phyloP scores from a whole-genome alignment of 2,888 invertebrate species.

The Tipula helvola region DNA sequence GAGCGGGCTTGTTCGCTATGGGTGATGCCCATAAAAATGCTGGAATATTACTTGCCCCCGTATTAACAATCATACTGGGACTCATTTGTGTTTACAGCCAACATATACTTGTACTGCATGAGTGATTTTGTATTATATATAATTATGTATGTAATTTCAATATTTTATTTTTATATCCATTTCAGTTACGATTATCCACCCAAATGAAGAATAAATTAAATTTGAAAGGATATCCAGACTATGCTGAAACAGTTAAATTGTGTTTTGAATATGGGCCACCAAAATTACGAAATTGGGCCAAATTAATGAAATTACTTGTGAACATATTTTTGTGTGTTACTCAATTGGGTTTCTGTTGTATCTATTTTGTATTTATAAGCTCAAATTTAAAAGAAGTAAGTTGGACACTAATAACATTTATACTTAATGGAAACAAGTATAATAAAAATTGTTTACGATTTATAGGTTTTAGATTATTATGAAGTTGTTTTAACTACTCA shows the following conservation, averaged over 20 bases:
- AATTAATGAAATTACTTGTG: constrained; percentile 54
- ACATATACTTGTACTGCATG: constrained; percentile 61
- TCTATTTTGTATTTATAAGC: constrained; percentile 91
- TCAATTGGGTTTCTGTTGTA: constrained; percentile 97
- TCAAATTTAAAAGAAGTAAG: constrained; percentile 66
- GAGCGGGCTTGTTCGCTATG: constrained; percentile 92
- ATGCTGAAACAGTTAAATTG: constrained; percentile 71
- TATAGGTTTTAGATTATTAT: constrained; percentile 57
- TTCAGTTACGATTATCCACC: constrained; percentile 55
- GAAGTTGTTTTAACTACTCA: constrained; percentile 49
- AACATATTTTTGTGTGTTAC: constrained; percentile 84
- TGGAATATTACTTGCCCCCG: constrained; percentile 70
- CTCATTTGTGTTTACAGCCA: constrained; percentile 84
- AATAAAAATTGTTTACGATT: constrained; percentile 19
- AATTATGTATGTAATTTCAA: background rate
- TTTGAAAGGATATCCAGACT: constrained; percentile 47
- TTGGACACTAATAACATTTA: background rate
- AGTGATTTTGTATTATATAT: constrained; percentile 24
- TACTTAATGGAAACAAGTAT: background rate
- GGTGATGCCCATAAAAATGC: constrained; percentile 90
- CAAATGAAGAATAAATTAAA: constrained; percentile 49
- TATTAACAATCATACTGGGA: constrained; percentile 67
- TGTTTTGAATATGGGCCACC: constrained; percentile 67
- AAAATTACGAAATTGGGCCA: constrained; percentile 46
- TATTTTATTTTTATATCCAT: constrained; percentile 15